These are phyloP conservation scores for Agrilus cyanescens DNA, from an alignment of 2,888 invertebrate genomes.

Conservation along the genomic window DNA sequence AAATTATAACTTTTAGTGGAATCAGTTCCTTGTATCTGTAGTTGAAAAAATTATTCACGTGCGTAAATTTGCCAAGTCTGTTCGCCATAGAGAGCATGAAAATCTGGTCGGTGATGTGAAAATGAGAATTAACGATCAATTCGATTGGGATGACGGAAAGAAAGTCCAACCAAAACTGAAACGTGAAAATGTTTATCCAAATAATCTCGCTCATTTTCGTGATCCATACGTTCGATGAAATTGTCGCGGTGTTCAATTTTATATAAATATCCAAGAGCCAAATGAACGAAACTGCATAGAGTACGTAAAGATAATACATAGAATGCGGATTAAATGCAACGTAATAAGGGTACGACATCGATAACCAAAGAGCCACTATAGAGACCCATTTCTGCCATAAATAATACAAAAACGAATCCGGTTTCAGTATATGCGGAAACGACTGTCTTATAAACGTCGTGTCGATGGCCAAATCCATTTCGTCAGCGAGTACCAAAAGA, in stretches of 20 bases:
- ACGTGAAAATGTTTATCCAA: conserved; percentile 6
- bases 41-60: too few relatives aligned
- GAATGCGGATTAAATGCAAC: conserved; percentile 6
- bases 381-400: conserved; percentile 15
- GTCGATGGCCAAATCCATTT: conserved; percentile 18
- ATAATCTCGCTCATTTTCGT: conserved; percentile 11
- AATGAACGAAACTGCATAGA: conserved; percentile 3
- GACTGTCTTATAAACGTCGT: conserved; percentile 17
- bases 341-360: conserved; percentile 14
- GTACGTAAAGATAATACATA: background rate
- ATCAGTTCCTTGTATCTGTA: background rate
- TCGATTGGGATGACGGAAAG: conserved; percentile 4
- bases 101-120: too few relatives aligned
- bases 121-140: too few relatives aligned
- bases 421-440: conserved; percentile 20
- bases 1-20: conserved; percentile 13
- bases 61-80: too few relatives aligned
- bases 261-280: conserved; percentile 18
- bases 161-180: conserved; percentile 14
- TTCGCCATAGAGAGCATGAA: too few relatives aligned
- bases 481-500: conserved; percentile 17
- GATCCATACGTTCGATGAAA: conserved; percentile 11
- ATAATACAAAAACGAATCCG: conserved; percentile 16
- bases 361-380: conserved; percentile 5
- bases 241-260: conserved; percentile 17